phyloP scores from a whole-genome alignment of 1,140 invertebrate genomes.

The Solenopsis invicta region DNA sequence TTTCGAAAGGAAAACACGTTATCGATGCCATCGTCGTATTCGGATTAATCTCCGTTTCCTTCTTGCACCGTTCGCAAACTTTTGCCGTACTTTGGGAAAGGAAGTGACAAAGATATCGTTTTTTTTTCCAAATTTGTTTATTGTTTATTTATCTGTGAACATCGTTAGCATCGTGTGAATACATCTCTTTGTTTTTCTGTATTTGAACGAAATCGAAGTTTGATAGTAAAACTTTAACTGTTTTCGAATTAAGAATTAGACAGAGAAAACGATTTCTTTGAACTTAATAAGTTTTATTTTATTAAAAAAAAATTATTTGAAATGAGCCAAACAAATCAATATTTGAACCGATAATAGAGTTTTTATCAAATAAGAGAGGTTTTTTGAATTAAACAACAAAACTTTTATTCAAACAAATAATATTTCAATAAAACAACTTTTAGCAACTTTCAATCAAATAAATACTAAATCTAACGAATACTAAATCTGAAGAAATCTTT shows the following conservation, averaged over 20 bases:
- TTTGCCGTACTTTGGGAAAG: neutral
- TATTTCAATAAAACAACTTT: no score
- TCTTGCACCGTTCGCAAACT: neutral
- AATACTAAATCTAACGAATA: no score
- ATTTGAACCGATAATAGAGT: no score
- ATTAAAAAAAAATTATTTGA: no score
- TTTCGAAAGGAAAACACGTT: constrained; percentile 41
- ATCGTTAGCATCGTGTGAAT: neutral
- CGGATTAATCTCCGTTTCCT: constrained; percentile 41
- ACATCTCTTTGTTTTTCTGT: neutral
- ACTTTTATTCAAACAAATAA: no score
- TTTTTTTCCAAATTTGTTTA: neutral
- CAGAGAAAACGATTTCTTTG: no score
- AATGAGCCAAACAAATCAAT: no score
- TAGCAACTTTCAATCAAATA: no score
- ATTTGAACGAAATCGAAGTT: neutral
- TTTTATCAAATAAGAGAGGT: no score
- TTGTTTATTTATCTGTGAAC: neutral
- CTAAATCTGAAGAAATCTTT: no score
- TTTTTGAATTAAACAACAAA: no score
- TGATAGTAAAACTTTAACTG: neutral
- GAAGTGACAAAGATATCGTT: neutral
- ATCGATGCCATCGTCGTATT: constrained; percentile 17
- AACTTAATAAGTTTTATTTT: no score
- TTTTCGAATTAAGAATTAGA: neutral